phyloP scores from a whole-genome alignment of 2,888 invertebrate species.

The Mylabris sibirica region DNA sequence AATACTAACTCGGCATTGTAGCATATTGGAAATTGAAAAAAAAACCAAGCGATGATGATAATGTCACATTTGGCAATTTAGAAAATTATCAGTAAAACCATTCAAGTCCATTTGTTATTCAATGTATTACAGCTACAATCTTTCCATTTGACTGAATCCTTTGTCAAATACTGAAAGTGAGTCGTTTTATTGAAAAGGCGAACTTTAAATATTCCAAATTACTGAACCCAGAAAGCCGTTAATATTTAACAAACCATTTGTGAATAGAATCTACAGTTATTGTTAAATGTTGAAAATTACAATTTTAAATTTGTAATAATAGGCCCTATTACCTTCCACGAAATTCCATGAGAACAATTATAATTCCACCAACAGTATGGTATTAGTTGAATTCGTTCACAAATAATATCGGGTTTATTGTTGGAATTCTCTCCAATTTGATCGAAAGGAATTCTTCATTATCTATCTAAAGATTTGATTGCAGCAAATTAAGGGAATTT shows the following conservation, averaged over 20 bases:
- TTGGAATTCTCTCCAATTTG: not conserved
- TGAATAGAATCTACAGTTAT: not conserved
- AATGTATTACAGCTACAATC: not conserved
- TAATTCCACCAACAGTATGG: not conserved
- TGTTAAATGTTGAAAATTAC: not conserved
- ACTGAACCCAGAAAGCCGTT: not conserved
- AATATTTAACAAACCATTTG: constrained; percentile 1
- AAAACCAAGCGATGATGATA: too few species aligned
- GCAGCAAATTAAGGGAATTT: not conserved
- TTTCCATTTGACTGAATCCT: not conserved
- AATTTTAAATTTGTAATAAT: not conserved
- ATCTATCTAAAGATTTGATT: not conserved
- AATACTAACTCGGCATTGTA: not conserved
- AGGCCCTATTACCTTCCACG: not conserved
- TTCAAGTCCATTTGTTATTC: constrained; percentile 6
- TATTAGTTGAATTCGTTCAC: not conserved
- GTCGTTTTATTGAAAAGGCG: not conserved
- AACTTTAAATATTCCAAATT: not conserved
- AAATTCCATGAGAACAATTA: not conserved
- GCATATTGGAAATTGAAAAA: not conserved
- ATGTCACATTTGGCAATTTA: not conserved
- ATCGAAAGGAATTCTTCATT: not conserved
- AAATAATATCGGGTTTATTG: not conserved
- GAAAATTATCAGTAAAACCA: not conserved
- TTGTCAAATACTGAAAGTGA: not conserved